These are phyloP conservation scores for Tubulanus polymorphus DNA, from an alignment of 2,888 invertebrate genomes.

Conservation along the genomic window DNA sequence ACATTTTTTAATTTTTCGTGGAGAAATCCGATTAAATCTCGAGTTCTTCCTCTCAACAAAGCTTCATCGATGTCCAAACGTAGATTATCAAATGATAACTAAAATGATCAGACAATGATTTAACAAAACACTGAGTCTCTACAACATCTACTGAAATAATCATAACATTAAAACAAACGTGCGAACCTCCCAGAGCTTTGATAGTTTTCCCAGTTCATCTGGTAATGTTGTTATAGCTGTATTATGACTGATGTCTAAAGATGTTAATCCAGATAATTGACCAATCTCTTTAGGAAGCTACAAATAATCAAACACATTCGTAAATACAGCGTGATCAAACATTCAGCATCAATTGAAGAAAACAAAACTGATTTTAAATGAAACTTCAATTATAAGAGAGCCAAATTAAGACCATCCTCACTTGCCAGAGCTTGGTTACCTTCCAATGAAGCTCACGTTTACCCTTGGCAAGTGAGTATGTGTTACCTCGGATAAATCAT, in stretches of 20 bases:
- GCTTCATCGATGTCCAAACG: conserved; percentile 27
- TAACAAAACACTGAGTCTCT: not conserved
- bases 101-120: not conserved
- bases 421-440: no score
- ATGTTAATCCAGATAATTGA: conserved; percentile 33
- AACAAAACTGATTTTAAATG: no score
- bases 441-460: no score
- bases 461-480: no score
- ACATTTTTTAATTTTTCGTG: conserved; percentile 46
- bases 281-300: conserved; percentile 44
- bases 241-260: conserved; percentile 43
- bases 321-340: no score
- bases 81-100: conserved; percentile 31
- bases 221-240: conserved; percentile 36
- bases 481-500: conserved; percentile 34
- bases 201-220: conserved; percentile 45
- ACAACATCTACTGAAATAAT: not conserved
- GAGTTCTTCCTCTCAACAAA: conserved; percentile 30
- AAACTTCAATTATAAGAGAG: no score
- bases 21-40: conserved; percentile 40
- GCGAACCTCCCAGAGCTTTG: conserved; percentile 40
- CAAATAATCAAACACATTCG: not conserved
- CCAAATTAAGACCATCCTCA: no score
- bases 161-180: not conserved
- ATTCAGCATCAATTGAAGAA: no score